Evolutionary conservation across 2,888 invertebrate genomes (phyloP), one percentile per base, ranked within the genome.

Genomic region (Cephus spinipes): DNA sequence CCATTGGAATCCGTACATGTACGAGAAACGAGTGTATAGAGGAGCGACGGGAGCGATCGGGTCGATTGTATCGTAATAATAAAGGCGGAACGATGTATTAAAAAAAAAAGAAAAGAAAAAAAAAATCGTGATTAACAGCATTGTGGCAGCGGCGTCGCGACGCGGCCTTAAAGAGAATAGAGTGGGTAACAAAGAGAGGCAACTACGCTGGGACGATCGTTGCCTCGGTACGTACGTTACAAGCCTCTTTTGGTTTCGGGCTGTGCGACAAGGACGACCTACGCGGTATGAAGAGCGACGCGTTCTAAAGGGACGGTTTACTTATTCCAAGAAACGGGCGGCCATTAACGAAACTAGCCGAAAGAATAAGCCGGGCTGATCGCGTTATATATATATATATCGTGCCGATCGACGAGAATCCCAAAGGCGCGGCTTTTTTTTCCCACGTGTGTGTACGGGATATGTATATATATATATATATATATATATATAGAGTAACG

Each of bases 311-410:
- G 83, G 82, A 73, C 77, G 77, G 68, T 83, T 81, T 79, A 82
- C 82, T 83, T 87, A 87, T 87, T 87, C 85, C 83, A 79, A 85
- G 87, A 87, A 87, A 87, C 85, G 82, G 83, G 82, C 55, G 2
- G 23, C 23, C 55, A 23, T 55, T 55, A 55, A 55, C 23, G 9
- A 55, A 55, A 55, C 55, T 84, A 71, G 78, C 68, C 23, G 32
- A 33, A 71, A 33, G 71, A 71, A 71, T 71, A 71, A 71, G 71
- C 71, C 23, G 12, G 71, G 71, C 31, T 32, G 71, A 71, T 71
- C 71, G 71, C 71, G 31, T 32, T 30, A 34, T 34, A 11, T 34
- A 35, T 35, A 35, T 35, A 12, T 35, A 32, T 71, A 71, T 71
- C 55, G 23, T 15, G 55, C 23, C 55, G 55, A 55, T 55, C 71